Percentiles rank a stretch among this genome's conserved stretches.
phyloP scores from a whole-genome alignment of 2,113 vertebrate species.

The Orcinus orca region DNA sequence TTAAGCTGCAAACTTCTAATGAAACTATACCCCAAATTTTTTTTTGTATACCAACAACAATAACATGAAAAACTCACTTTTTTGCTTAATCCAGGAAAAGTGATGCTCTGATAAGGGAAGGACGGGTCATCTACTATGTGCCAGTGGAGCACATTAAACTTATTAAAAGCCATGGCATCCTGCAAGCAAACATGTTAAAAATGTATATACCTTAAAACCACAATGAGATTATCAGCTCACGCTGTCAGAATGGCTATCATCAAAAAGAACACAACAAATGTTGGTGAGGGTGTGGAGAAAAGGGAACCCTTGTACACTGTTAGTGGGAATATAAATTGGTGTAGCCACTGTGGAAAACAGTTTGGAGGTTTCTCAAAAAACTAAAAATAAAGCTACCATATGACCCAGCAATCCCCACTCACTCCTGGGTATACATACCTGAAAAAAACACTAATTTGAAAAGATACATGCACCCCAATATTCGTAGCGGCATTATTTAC shows the following conservation, averaged over 20 bases:
- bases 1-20: neutral
- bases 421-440: neutral
- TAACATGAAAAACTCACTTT: conserved; percentile 83
- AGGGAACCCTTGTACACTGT: neutral
- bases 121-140: conserved; percentile 96
- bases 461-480: neutral
- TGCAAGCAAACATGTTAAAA: conserved; percentile 74
- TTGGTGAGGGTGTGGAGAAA: neutral
- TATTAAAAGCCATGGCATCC: conserved; percentile 98
- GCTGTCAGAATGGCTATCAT: neutral
- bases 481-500: rapidly evolving
- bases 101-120: conserved; percentile 93
- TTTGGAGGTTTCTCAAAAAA: neutral
- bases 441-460: neutral
- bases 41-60: neutral
- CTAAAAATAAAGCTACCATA: neutral
- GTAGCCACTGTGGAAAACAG: neutral
- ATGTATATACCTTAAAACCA: neutral
- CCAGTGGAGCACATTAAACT: conserved; percentile 98
- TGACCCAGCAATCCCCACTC: neutral
- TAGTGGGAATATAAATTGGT: neutral
- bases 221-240: too few relatives aligned
- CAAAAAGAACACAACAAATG: neutral
- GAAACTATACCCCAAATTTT: neutral
- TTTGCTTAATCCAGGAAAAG: conserved; percentile 92